Conservation (phyloP, 2,888 invertebrate genomes). For the Nomada ruficornis region DNA sequence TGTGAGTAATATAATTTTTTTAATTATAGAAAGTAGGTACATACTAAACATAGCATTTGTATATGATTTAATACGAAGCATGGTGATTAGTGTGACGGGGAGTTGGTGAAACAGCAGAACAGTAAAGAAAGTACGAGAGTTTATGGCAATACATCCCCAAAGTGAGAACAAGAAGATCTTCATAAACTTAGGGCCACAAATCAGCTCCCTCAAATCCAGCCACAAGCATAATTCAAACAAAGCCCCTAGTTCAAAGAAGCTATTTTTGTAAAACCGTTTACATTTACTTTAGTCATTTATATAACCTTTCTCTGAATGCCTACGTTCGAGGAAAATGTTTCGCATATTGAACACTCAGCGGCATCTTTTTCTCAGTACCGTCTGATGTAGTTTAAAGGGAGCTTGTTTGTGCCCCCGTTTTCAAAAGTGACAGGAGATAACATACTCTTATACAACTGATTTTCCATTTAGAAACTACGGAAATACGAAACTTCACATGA, state of each 20-base stretch:
- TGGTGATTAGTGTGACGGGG: too few species aligned
- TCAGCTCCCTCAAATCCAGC: conserved; percentile 24
- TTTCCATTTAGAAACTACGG: neutral
- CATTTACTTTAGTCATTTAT: conserved; percentile 4
- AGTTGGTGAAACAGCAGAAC: too few species aligned
- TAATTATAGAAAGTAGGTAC: too few species aligned
- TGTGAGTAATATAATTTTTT: too few species aligned
- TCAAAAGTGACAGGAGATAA: neutral
- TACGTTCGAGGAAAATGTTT: conserved; percentile 23
- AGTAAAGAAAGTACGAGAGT: neutral
- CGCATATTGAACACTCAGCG: neutral
- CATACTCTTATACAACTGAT: too few species aligned
- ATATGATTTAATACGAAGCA: too few species aligned
- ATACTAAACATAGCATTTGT: too few species aligned
- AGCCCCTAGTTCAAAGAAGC: conserved; percentile 36
- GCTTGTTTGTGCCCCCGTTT: conserved; percentile 9
- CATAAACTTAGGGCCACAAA: conserved; percentile 16
- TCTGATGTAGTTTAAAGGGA: neutral
- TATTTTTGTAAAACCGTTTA: conserved; percentile 29
- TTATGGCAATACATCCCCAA: neutral
- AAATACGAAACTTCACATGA: neutral
- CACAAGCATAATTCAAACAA: conserved; percentile 31
- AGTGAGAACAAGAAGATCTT: conserved; percentile 1
- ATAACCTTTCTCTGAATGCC: conserved; percentile 10
- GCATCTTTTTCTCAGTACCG: neutral